Evolutionary conservation across 2,888 invertebrate species (phyloP).

Genomic region (Adelphocoris suturalis): DNA sequence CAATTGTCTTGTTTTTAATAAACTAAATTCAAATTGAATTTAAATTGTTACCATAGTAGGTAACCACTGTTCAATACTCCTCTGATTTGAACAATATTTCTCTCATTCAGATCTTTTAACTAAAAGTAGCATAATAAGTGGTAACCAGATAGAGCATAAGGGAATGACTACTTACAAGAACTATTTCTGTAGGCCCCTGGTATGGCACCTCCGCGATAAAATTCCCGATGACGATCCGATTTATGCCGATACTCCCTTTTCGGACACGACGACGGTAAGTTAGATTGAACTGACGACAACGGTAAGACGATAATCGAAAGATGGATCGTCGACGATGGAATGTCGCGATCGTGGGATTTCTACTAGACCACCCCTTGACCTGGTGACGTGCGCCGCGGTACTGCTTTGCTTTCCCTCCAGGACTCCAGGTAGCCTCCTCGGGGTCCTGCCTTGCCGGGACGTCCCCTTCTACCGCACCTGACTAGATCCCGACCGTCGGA

Average conservation of each 20-base stretch:
- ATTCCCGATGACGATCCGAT: not conserved
- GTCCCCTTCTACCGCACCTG: not conserved
- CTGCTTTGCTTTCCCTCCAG: not conserved
- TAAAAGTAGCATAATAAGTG: not conserved
- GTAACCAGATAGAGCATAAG: no score
- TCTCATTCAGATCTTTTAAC: not conserved
- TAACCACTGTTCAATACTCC: no score
- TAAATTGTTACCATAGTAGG: no score
- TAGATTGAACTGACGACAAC: not conserved
- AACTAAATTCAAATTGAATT: no score
- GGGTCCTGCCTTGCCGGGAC: not conserved
- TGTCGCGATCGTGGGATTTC: not conserved
- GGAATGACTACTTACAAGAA: not conserved
- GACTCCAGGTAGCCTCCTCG: not conserved
- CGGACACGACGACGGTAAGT: not conserved
- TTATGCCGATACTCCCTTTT: not conserved
- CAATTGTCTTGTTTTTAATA: no score
- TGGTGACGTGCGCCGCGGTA: constrained; percentile 14
- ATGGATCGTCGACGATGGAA: not conserved
- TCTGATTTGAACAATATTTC: no score
- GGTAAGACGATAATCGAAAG: not conserved
- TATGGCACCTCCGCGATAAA: not conserved
- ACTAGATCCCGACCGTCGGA: not conserved
- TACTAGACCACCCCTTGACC: not conserved
- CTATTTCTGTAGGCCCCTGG: constrained; percentile 12